These are phyloP conservation scores for Tragelaphus buxtoni DNA, from an alignment of 2,113 vertebrate species.

Conservation along the genomic window DNA sequence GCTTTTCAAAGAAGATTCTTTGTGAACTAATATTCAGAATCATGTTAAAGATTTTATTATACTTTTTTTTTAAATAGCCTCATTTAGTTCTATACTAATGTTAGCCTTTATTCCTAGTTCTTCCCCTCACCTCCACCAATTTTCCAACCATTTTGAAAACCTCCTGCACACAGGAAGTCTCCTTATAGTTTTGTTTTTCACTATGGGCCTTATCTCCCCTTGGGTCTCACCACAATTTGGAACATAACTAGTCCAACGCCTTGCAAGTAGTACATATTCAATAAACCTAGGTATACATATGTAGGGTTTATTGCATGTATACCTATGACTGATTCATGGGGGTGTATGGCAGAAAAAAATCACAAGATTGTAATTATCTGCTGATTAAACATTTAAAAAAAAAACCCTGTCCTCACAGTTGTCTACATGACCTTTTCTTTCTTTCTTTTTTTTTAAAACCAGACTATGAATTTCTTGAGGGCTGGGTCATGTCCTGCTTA, in stretches of 20 bases:
- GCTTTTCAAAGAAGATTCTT: neutral
- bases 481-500: neutral
- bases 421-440: neutral
- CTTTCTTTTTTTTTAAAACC: neutral
- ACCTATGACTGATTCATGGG: neutral
- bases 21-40: neutral
- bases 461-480: neutral
- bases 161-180: neutral
- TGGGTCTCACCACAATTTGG: neutral
- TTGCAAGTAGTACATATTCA: neutral
- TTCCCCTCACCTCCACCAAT: neutral
- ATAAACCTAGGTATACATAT: neutral
- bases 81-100: neutral
- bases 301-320: neutral
- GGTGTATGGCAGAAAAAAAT: neutral
- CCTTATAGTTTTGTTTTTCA: neutral
- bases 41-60: neutral
- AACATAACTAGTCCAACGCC: neutral
- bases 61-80: neutral
- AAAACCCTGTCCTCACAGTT: neutral
- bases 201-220: neutral
- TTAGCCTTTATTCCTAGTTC: neutral
- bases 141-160: neutral
- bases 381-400: neutral
- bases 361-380: neutral